These are phyloP conservation scores for Eristalis arbustorum DNA, from an alignment of 2,888 invertebrate species.

Conservation along the genomic window DNA sequence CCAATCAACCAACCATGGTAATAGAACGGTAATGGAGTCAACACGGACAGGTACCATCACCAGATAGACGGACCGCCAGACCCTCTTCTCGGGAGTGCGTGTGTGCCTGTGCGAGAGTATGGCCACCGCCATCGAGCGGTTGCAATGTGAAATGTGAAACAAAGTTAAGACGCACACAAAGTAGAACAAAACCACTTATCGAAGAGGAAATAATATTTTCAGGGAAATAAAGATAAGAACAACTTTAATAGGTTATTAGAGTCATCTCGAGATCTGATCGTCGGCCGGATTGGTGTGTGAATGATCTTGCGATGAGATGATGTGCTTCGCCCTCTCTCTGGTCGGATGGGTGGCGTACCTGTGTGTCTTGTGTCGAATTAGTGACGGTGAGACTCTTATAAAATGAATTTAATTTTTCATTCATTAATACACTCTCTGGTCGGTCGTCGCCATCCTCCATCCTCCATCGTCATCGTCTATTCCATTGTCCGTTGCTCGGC, in stretches of 20 bases:
- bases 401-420: slow-evolving; percentile 58
- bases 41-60: slow-evolving; percentile 55
- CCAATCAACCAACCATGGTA: slow-evolving; percentile 68
- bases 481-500: neutral
- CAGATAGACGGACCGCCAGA: neutral
- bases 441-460: neutral
- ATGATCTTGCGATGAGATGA: slow-evolving; percentile 22
- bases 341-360: slow-evolving; percentile 39
- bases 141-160: slow-evolving; percentile 20
- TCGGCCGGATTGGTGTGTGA: slow-evolving; percentile 15
- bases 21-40: slow-evolving; percentile 64
- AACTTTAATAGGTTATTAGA: slow-evolving; percentile 66
- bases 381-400: slow-evolving; percentile 45
- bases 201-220: slow-evolving; percentile 58
- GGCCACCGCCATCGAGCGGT: slow-evolving; percentile 43
- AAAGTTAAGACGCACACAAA: slow-evolving; percentile 53
- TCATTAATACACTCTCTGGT: slow-evolving; percentile 34
- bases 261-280: slow-evolving; percentile 10
- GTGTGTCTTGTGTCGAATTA: slow-evolving; percentile 58
- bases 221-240: slow-evolving; percentile 59
- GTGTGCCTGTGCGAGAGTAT: slow-evolving; percentile 12
- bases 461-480: neutral
- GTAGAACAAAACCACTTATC: slow-evolving; percentile 68
- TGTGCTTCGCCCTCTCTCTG: neutral
- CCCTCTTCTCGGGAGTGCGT: neutral